A percentile compares a stretch with the other conserved stretches of the same genome.
Evolutionary conservation across 2,888 invertebrate species (phyloP).

Genomic region (Plagodis dolabraria): DNA sequence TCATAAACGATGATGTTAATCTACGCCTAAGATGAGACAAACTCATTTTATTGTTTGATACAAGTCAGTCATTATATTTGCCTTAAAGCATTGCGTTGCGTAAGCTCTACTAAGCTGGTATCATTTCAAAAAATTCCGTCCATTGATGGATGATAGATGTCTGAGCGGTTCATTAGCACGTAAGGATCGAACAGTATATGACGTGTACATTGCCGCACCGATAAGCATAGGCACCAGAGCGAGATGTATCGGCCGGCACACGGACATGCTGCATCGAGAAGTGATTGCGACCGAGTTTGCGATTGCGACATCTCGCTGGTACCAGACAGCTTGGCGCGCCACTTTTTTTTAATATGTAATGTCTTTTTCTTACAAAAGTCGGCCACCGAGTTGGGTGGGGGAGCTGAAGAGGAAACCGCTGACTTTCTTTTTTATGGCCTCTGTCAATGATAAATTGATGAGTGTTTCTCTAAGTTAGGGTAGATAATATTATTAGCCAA

Average conservation of each 20-base stretch:
- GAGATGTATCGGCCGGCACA: slow-evolving; percentile 37
- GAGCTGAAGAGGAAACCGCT: slow-evolving; percentile 62
- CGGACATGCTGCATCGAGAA: slow-evolving; percentile 50
- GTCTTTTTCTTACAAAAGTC: slow-evolving; percentile 68
- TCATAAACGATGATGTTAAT: no score
- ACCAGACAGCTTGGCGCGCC: slow-evolving; percentile 83
- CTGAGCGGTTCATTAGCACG: slow-evolving; percentile 10
- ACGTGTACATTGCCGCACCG: slow-evolving; percentile 48
- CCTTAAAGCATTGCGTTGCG: not conserved
- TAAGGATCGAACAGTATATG: slow-evolving; percentile 22
- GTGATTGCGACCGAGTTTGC: slow-evolving; percentile 49
- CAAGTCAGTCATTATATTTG: not conserved
- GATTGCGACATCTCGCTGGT: slow-evolving; percentile 58
- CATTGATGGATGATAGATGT: slow-evolving; percentile 28
- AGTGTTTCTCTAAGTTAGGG: slow-evolving; percentile 45
- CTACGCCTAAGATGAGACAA: no score
- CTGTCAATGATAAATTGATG: slow-evolving; percentile 63
- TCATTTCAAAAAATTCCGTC: slow-evolving; percentile 22
- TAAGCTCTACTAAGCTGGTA: slow-evolving; percentile 3
- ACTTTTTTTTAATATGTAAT: slow-evolving; percentile 64
- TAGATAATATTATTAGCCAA: not conserved
- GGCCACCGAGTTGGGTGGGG: slow-evolving; percentile 59
- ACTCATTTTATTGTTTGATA: no score
- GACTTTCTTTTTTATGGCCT: slow-evolving; percentile 80
- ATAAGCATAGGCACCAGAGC: slow-evolving; percentile 25